Evolutionary conservation across 1,140 invertebrate species (phyloP).

Genomic region (Arion vulgaris): DNA sequence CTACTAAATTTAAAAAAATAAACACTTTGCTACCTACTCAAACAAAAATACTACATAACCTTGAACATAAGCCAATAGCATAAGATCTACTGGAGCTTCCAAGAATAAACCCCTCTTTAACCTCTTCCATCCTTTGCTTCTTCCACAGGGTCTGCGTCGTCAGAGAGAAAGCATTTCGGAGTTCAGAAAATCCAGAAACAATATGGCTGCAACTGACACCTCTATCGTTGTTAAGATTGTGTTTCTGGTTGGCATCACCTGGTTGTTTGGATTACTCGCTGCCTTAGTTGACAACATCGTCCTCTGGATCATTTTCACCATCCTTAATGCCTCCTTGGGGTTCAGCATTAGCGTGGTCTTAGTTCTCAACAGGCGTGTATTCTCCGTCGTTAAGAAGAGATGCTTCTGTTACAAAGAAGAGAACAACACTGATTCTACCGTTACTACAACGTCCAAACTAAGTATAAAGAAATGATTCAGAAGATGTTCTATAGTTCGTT

Average conservation of each 20-base stretch:
- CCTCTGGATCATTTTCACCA: constrained; percentile 43
- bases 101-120: no score
- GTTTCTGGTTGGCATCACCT: constrained; percentile 48
- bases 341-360: constrained; percentile 43
- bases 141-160: constrained; percentile 8
- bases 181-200: constrained; percentile 19
- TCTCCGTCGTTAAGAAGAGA: not conserved
- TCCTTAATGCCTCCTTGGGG: constrained; percentile 45
- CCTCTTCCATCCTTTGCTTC: not conserved
- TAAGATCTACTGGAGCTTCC: no score
- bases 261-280: constrained; percentile 44
- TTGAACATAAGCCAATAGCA: no score
- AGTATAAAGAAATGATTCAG: not conserved
- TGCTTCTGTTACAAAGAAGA: not conserved
- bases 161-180: constrained; percentile 30
- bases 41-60: no score
- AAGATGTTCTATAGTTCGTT: no score
- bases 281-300: constrained; percentile 26
- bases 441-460: not conserved
- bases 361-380: constrained; percentile 39
- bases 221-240: constrained; percentile 41
- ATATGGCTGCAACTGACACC: constrained; percentile 13
- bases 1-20: no score
- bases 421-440: not conserved
- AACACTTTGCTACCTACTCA: no score